Percentiles rank a stretch among this genome's conserved stretches.
Evolutionary conservation across 2,797 vertebrate species (phyloP).

Genomic region (Myripristis murdjan): DNA sequence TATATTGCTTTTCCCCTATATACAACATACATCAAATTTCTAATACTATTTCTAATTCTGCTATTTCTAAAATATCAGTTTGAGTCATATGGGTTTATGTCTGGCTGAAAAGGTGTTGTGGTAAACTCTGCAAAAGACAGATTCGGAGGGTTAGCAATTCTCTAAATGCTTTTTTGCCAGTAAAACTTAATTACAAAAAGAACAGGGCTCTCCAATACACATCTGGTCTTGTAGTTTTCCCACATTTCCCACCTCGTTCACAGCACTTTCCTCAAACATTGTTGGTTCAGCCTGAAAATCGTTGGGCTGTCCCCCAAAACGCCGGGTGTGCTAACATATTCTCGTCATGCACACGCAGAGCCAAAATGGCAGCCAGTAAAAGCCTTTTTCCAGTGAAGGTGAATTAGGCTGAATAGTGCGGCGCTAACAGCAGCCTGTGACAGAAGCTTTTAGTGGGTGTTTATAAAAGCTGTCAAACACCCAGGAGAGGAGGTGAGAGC

Average conservation of each 20-base stretch:
- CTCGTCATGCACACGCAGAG: conserved; percentile 30
- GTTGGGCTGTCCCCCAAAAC: conserved; percentile 18
- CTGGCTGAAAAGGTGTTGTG: too few species aligned
- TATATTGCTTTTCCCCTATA: too few species aligned
- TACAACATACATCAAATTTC: too few species aligned
- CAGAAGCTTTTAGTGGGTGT: conserved; percentile 65
- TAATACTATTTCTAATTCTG: too few species aligned
- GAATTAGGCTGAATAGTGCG: conserved; percentile 45
- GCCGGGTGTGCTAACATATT: conserved; percentile 35
- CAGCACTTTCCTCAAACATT: conserved; percentile 37
- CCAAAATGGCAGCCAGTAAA: conserved; percentile 59
- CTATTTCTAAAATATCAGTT: too few species aligned
- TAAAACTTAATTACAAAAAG: neutral
- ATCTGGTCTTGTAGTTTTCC: conserved; percentile 21
- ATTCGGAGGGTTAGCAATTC: too few species aligned
- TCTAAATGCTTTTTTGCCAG: too few species aligned
- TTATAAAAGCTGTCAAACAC: conserved; percentile 66
- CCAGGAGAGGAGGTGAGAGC: conserved; percentile 32
- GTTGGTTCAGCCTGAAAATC: conserved; percentile 27
- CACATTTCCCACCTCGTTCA: conserved; percentile 16
- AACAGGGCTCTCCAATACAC: conserved; percentile 6
- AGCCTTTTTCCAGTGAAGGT: conserved; percentile 54
- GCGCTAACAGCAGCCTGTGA: conserved; percentile 40
- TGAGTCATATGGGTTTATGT: too few species aligned
- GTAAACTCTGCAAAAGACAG: too few species aligned